phyloP scores from a whole-genome alignment of 2,888 invertebrate species.

The Lepidonotus clava region DNA sequence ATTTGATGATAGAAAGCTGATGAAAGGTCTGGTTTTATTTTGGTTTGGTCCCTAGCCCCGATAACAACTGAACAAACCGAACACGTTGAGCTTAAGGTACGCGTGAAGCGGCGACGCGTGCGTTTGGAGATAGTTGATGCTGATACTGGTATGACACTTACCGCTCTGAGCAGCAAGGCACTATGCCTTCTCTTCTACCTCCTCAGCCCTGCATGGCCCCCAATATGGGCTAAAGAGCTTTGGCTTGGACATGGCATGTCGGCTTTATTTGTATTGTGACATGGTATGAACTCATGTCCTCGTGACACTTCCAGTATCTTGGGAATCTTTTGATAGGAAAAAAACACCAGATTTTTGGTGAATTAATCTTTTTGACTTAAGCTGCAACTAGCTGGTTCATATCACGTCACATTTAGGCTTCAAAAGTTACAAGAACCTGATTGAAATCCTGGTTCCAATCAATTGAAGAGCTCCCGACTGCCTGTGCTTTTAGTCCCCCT shows the following conservation, averaged over 20 bases:
- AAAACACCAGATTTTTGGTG: no score
- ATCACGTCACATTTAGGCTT: neutral
- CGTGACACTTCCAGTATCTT: no score
- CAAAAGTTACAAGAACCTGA: no score
- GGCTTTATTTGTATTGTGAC: neutral
- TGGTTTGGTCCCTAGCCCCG: conserved; percentile 44
- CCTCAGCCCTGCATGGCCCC: neutral
- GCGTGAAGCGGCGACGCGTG: conserved; percentile 20
- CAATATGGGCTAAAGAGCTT: neutral
- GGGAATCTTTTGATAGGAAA: no score
- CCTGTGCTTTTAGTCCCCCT: no score
- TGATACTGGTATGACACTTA: conserved; percentile 43
- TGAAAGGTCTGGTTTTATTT: conserved; percentile 30
- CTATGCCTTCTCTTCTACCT: neutral
- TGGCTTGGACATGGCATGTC: neutral
- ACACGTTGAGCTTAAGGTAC: conserved; percentile 45
- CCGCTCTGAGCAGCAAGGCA: neutral
- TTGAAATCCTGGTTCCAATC: no score
- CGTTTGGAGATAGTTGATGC: conserved; percentile 48
- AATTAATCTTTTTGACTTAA: no score
- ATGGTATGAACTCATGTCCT: neutral
- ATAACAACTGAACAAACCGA: conserved; percentile 39
- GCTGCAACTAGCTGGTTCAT: neutral
- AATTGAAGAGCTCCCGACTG: no score
- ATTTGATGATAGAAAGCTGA: conserved; percentile 18